Conservation (phyloP, 2,797 vertebrate genomes). For the Dendrocincla tyrannina region DNA sequence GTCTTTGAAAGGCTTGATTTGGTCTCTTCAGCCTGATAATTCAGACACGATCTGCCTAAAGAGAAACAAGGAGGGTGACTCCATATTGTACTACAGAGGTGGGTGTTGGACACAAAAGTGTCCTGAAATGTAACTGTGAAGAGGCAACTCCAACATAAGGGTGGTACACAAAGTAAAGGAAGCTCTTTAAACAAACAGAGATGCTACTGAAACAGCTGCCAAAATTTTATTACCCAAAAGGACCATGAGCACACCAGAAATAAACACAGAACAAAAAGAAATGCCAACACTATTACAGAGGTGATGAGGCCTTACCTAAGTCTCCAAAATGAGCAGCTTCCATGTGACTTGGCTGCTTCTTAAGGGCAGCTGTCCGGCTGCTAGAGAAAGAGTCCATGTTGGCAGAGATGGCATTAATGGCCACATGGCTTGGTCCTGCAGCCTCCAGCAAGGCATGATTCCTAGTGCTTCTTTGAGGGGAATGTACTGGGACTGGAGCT, state of each 20-base stretch:
- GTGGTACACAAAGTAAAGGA: neutral
- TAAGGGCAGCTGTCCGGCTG: conserved; percentile 94
- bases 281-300: accelerated
- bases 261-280: accelerated
- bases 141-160: neutral
- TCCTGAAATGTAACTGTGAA: neutral
- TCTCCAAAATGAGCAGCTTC: conserved; percentile 97
- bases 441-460: conserved; percentile 94
- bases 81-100: accelerated
- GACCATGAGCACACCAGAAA: neutral
- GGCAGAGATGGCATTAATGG: conserved; percentile 97
- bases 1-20: conserved; percentile 97
- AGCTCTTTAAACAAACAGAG: neutral
- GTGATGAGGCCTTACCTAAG: conserved; percentile 82
- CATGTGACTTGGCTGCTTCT: conserved; percentile 98
- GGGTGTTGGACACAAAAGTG: accelerated
- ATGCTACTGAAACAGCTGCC: neutral
- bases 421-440: conserved; percentile 96
- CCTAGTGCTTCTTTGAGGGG: conserved; percentile 84
- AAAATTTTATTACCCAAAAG: neutral
- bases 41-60: conserved; percentile 95
- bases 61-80: neutral
- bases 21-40: conserved; percentile 91
- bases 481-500: conserved; percentile 83
- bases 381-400: conserved; percentile 99